Evolutionary conservation across 2,888 invertebrate species (phyloP), one percentile per base, ranked within the genome.

Genomic region (Gymnocheta viridis): DNA sequence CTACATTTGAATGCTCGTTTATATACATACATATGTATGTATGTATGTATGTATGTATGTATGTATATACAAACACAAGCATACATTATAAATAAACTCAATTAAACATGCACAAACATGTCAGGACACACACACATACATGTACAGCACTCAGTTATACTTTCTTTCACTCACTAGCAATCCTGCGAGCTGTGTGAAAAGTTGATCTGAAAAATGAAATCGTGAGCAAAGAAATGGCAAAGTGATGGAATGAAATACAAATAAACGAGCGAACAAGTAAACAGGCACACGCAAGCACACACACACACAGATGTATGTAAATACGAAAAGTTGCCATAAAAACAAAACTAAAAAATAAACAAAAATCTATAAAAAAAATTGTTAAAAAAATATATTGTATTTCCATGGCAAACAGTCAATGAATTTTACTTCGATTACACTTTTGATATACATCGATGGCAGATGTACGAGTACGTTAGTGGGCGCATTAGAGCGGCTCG

Each of bases 41-140:
- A n/a, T n/a, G n/a, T n/a, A n/a, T n/a, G n/a, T n/a, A n/a, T n/a
- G n/a, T n/a, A n/a, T n/a, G n/a, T n/a, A n/a, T n/a, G n/a, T 4
- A 19, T 47, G 17, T 1, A 7, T 7, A 22, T 38, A 64, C 32
- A 80, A 32, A 64, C 24, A 44, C 62, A 24, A 32, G 54, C 54
- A 56, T 58, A 49, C 56, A 66, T 58, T 73, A 58, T 58, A 81
- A 81, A 74, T 62, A 69, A 74, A 81, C 69, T 81, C 60, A 81
- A 81, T 81, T 81, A 74, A 74, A 69, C 60, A 80, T 80, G 66
- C 80, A 73, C 66, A 80, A 49, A 66, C 29, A 80, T 80, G 54
- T 17, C 51, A 70, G 47, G 1, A 38, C 22, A 58, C n/a, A 56
- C 19, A 24, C 24, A 49, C 35, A 27, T n/a, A 27, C 51, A 62